Conservation (phyloP, 2,888 invertebrate genomes). For the Pseudanteris insignis region DNA sequence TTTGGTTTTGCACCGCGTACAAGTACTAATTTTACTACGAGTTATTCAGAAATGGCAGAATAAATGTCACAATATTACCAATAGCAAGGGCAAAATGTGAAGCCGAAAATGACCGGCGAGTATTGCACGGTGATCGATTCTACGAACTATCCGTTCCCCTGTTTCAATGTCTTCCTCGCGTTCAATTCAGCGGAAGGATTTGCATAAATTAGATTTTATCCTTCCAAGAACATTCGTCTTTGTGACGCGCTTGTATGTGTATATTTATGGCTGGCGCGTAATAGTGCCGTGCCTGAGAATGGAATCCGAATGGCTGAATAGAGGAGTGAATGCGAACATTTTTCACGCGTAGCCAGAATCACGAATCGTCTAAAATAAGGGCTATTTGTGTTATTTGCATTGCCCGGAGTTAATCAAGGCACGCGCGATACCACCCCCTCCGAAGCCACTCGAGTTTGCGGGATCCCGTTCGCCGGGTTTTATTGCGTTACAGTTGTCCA, state of each 20-base stretch:
- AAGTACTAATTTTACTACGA: no score
- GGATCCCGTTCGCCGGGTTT: no score
- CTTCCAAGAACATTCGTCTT: slow-evolving; percentile 64
- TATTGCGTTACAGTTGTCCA: slow-evolving; percentile 1
- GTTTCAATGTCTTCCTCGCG: slow-evolving; percentile 46
- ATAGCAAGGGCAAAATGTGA: slow-evolving; percentile 28
- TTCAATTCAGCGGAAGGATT: slow-evolving; percentile 55
- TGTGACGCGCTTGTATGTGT: slow-evolving; percentile 51
- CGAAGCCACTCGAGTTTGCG: background rate
- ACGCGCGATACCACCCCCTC: slow-evolving; percentile 13
- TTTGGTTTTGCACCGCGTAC: no score
- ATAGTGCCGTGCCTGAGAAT: slow-evolving; percentile 48
- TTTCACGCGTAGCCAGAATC: no score
- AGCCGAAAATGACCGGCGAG: slow-evolving; percentile 27
- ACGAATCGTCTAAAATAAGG: no score
- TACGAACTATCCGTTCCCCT: slow-evolving; percentile 52
- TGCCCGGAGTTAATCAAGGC: slow-evolving; percentile 13
- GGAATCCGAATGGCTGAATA: slow-evolving; percentile 47
- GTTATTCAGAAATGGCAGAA: no score
- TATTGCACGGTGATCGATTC: slow-evolving; percentile 51
- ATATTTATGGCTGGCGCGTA: slow-evolving; percentile 56
- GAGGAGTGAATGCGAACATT: slow-evolving; percentile 5
- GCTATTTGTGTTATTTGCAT: slow-evolving; percentile 23
- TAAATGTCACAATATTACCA: no score
- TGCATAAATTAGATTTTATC: slow-evolving; percentile 67